phyloP scores from a whole-genome alignment of 2,797 vertebrate species.

The Sternotherus odoratus region DNA sequence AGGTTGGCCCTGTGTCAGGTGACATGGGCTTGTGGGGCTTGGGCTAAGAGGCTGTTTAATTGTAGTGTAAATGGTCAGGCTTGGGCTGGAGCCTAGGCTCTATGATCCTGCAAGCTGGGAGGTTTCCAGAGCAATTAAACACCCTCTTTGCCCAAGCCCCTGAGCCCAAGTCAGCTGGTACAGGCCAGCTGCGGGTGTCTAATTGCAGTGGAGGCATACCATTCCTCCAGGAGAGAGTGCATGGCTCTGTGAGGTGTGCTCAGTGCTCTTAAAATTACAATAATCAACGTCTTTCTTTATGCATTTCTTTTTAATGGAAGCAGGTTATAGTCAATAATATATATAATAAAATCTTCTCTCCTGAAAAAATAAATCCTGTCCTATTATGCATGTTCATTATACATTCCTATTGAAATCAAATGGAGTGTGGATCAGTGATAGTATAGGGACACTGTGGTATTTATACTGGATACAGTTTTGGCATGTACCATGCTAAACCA shows the following conservation, averaged over 20 bases:
- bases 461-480: background rate
- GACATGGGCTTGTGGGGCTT: no score
- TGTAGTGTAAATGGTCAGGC: no score
- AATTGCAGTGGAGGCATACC: background rate
- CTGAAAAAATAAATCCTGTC: background rate
- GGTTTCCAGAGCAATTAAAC: no score
- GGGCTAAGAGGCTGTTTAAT: no score
- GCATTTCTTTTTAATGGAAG: background rate
- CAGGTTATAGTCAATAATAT: background rate
- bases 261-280: background rate
- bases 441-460: background rate
- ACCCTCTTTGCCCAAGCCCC: no score
- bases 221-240: background rate
- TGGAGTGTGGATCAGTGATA: background rate
- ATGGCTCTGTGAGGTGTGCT: background rate
- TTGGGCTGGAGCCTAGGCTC: no score
- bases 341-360: background rate
- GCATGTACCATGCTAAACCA: background rate
- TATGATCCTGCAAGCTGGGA: no score
- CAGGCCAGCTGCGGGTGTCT: no score
- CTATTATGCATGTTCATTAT: background rate
- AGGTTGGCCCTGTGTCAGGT: no score
- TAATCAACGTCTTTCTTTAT: background rate
- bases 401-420: background rate
- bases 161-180: no score